A percentile compares a stretch with the other conserved stretches of the same genome.
Evolutionary conservation across 2,797 vertebrate genomes (phyloP).

Genomic region (Choloepus didactylus): DNA sequence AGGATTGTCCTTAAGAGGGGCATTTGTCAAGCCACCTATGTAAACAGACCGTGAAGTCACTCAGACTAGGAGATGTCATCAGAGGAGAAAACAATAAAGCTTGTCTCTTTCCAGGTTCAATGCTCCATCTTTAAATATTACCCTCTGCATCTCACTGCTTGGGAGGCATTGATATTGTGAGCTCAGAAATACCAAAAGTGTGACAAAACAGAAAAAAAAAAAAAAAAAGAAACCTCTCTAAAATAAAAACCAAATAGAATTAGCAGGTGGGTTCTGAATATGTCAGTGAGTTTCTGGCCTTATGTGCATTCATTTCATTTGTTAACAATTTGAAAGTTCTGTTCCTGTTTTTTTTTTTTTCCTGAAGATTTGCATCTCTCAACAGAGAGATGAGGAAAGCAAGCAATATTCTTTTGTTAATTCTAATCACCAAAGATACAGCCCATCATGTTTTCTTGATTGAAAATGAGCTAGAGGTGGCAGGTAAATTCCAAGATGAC

Average conservation of each 20-base stretch:
- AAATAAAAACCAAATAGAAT: conserved; percentile 40
- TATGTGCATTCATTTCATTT: not conserved
- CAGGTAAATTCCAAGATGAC: conserved; percentile 19
- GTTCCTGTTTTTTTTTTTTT: not conserved
- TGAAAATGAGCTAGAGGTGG: not conserved
- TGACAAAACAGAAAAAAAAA: not conserved
- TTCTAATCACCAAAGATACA: conserved; percentile 42
- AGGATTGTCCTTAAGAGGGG: not conserved
- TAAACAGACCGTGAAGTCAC: not conserved
- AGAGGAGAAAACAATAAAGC: not conserved
- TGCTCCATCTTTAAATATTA: not conserved
- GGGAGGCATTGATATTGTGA: not conserved
- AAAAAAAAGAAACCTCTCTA: not conserved
- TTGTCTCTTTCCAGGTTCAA: not conserved
- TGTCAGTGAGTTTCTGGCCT: not conserved
- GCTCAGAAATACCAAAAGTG: not conserved
- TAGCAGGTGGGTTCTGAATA: not conserved
- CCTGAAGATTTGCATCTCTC: not conserved
- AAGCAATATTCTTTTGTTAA: not conserved
- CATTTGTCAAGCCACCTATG: not conserved
- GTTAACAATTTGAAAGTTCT: not conserved
- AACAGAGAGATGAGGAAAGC: not conserved
- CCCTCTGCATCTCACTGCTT: not conserved
- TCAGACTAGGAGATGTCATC: not conserved
- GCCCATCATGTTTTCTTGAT: not conserved